Evolutionary conservation across 2,888 invertebrate genomes (phyloP).

Genomic region (Ectobius pallidus): DNA sequence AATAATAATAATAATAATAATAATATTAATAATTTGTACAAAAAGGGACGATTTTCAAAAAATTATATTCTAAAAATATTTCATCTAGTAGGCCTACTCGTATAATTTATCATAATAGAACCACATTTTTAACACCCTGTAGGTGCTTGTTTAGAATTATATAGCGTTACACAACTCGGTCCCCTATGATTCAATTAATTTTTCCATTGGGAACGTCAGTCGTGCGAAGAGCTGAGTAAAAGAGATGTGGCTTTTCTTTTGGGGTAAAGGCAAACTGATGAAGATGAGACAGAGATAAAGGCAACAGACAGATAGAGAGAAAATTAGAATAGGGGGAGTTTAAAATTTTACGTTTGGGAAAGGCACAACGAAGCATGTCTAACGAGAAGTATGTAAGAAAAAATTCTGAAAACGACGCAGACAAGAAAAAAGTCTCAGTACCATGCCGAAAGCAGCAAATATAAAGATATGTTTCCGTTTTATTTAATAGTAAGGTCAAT

Average conservation of each 20-base stretch:
- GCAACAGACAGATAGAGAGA: neutral
- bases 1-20: too few species aligned
- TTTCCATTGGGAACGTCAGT: constrained; percentile 35
- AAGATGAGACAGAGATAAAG: constrained; percentile 15
- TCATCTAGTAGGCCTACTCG: too few species aligned
- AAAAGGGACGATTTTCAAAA: too few species aligned
- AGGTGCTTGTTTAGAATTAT: neutral
- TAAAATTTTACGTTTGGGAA: constrained; percentile 31
- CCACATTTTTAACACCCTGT: too few species aligned
- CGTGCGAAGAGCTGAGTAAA: constrained; percentile 28
- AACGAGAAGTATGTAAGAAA: neutral
- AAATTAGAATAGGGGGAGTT: constrained; percentile 18
- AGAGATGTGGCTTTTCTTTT: neutral
- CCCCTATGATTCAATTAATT: constrained; percentile 38
- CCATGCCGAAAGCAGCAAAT: too few species aligned
- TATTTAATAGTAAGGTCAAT: too few species aligned
- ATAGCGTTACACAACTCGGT: neutral
- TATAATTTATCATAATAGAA: too few species aligned
- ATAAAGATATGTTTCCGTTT: too few species aligned
- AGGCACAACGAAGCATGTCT: neutral
- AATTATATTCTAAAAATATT: too few species aligned
- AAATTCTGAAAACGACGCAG: neutral
- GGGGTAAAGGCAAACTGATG: constrained; percentile 28
- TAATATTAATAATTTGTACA: too few species aligned
- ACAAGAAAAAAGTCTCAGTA: too few species aligned